Conservation (phyloP, 92 coral and sea anemone species). For the Siderastrea radians region DNA sequence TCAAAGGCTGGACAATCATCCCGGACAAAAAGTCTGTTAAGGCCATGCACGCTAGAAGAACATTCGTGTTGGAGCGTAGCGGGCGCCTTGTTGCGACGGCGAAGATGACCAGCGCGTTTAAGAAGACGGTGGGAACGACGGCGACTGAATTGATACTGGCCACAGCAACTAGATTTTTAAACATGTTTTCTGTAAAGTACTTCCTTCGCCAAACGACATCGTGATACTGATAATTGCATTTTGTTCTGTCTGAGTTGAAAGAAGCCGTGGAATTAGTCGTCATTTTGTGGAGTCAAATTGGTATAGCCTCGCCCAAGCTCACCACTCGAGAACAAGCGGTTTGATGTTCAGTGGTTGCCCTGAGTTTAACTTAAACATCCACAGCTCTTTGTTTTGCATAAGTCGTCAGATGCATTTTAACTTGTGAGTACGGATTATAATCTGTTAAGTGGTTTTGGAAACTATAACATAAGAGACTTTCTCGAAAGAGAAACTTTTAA, state of each 20-base stretch:
- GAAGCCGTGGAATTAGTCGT: background rate
- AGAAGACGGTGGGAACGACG: background rate
- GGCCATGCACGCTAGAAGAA: slow-evolving; percentile 25
- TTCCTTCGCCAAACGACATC: background rate
- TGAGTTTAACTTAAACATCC: background rate
- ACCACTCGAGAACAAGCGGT: background rate
- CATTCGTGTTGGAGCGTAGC: slow-evolving; percentile 9
- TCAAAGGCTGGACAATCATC: background rate
- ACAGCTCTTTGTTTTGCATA: background rate
- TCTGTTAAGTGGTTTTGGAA: background rate
- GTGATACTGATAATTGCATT: background rate
- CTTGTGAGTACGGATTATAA: background rate
- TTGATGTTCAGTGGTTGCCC: background rate
- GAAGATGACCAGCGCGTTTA: slow-evolving; percentile 2
- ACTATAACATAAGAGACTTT: background rate
- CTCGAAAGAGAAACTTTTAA: background rate
- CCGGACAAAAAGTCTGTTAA: background rate
- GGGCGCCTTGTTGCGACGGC: slow-evolving; percentile 21
- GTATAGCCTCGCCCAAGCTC: too few species aligned
- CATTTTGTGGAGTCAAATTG: background rate
- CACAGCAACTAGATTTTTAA: background rate
- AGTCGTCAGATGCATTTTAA: background rate
- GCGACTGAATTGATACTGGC: background rate
- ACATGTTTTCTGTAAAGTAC: background rate
- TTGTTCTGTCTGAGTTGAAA: background rate